Percentiles rank a stretch among this genome's conserved stretches.
Conservation (phyloP, 2,113 vertebrate genomes). For the Anolis carolinensis region DNA sequence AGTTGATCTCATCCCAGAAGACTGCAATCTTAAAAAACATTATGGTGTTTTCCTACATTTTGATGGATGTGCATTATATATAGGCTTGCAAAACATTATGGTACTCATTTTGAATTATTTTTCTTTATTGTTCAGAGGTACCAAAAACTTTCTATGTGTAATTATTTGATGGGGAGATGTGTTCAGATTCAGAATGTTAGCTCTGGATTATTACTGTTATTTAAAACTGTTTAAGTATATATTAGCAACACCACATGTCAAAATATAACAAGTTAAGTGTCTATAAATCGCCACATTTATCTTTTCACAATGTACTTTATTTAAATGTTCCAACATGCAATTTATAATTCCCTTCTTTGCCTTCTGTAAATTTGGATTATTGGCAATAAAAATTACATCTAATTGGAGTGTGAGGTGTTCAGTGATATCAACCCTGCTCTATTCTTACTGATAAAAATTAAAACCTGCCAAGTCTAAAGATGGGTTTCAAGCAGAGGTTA, state of each 20-base stretch:
- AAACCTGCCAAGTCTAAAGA: background rate
- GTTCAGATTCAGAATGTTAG: background rate
- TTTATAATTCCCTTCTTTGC: background rate
- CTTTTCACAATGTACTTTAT: background rate
- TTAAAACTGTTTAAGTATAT: background rate
- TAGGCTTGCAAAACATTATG: background rate
- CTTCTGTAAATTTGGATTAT: conserved; percentile 12
- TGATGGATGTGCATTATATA: background rate
- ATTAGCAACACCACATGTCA: background rate
- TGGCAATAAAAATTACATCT: conserved; percentile 7
- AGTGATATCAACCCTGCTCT: background rate
- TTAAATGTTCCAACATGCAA: background rate
- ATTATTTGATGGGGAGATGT: background rate
- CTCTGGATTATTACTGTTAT: background rate
- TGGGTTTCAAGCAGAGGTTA: background rate
- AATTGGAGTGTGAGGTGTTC: background rate
- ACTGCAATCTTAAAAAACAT: background rate
- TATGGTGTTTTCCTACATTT: background rate
- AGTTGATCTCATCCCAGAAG: background rate
- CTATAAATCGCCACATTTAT: background rate
- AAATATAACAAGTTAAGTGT: conserved; percentile 12
- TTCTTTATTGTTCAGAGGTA: background rate
- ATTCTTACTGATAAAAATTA: conserved; percentile 12
- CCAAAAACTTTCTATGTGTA: background rate
- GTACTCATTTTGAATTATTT: background rate